phyloP scores from a whole-genome alignment of 1,140 invertebrate genomes.

The fruit fly (Drosophila melanogaster) region DNA sequence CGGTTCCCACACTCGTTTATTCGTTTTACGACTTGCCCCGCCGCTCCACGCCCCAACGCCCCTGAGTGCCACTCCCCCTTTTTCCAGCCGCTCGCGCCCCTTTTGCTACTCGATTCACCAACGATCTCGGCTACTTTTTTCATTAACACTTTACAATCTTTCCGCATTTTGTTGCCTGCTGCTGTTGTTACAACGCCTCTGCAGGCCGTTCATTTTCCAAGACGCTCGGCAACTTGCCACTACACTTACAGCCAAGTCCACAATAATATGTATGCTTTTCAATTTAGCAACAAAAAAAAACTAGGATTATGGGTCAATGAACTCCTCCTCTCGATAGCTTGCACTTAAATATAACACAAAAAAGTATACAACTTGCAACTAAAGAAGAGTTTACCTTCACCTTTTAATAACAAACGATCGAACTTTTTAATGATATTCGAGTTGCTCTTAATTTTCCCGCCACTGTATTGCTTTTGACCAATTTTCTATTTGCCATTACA shows the following conservation, averaged over 20 bases:
- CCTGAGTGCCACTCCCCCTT: slow-evolving; percentile 18
- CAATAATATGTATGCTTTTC: not conserved
- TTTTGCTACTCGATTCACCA: slow-evolving; percentile 18
- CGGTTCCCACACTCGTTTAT: slow-evolving; percentile 77
- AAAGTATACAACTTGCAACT: no score
- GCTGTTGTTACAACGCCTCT: slow-evolving; percentile 49
- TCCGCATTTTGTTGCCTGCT: slow-evolving; percentile 67
- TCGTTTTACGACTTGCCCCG: slow-evolving; percentile 63
- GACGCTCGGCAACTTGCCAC: not conserved
- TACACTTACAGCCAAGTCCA: not conserved
- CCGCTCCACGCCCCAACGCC: not conserved
- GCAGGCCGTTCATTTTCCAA: slow-evolving; percentile 12
- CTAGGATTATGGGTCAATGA: not conserved
- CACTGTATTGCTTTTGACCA: slow-evolving; percentile 4
- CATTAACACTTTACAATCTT: slow-evolving; percentile 82
- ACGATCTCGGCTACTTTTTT: slow-evolving; percentile 71
- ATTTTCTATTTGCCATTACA: slow-evolving; percentile 53
- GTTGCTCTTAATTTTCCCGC: not conserved
- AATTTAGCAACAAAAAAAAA: not conserved
- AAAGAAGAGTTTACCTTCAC: no score
- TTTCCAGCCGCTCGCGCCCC: slow-evolving; percentile 3
- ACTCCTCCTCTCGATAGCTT: not conserved
- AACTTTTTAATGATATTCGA: no score
- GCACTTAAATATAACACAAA: no score
- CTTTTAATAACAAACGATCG: no score